A percentile compares a stretch with the other conserved stretches of the same genome.
Conservation (phyloP, 2,888 invertebrate genomes). For the Sylvicola cinctus region DNA sequence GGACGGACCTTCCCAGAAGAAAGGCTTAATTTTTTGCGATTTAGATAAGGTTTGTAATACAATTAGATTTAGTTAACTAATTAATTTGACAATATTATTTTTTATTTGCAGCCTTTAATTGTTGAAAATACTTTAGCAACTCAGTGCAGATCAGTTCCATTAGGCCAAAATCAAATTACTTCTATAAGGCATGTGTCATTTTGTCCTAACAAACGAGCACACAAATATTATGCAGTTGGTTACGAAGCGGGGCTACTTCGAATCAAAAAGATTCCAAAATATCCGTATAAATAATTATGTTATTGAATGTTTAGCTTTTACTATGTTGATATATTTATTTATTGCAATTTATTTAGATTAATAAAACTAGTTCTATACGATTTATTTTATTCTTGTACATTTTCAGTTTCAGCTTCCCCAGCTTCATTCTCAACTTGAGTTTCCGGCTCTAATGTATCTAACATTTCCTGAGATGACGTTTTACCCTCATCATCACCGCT, state of each 20-base stretch:
- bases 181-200: slow-evolving; percentile 10
- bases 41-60: too few relatives aligned
- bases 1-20: too few relatives aligned
- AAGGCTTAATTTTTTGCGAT: too few relatives aligned
- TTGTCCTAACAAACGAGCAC: slow-evolving; percentile 15
- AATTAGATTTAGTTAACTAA: too few relatives aligned
- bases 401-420: not conserved
- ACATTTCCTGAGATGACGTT: too few relatives aligned
- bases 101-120: too few relatives aligned
- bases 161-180: not conserved
- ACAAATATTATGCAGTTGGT: slow-evolving; percentile 16
- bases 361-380: not conserved
- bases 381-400: not conserved
- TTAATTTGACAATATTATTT: too few relatives aligned
- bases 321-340: not conserved
- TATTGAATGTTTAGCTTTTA: not conserved
- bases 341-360: not conserved
- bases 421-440: slow-evolving; percentile 2
- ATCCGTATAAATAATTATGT: too few relatives aligned
- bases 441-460: too few relatives aligned
- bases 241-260: slow-evolving; percentile 18
- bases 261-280: not conserved
- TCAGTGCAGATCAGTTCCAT: not conserved
- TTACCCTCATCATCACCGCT: slow-evolving; percentile 1
- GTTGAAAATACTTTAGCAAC: not conserved